Conservation (phyloP, 2,797 vertebrate genomes). For the Chelidonichthys spinosus region DNA sequence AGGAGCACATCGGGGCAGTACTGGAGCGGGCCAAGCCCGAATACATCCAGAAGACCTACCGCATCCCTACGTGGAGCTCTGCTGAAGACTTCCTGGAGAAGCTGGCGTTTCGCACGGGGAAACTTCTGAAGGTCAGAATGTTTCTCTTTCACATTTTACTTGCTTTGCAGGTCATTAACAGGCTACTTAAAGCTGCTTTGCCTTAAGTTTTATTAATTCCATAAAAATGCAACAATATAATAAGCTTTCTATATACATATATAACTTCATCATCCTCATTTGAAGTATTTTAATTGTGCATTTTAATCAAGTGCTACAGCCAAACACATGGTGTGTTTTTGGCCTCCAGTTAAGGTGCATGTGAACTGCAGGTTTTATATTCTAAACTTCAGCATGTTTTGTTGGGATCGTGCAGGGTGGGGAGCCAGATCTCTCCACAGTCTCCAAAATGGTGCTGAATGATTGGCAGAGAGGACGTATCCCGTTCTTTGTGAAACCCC, state of each 20-base stretch:
- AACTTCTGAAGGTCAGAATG: slow-evolving; percentile 91
- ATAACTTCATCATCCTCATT: too few species aligned
- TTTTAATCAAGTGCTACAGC: slow-evolving; percentile 21
- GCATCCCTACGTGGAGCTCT: slow-evolving; percentile 90
- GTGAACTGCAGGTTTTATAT: not conserved
- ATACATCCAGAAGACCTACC: slow-evolving; percentile 96
- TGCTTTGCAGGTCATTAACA: not conserved
- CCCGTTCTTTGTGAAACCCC: slow-evolving; percentile 97
- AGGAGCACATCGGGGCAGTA: slow-evolving; percentile 93
- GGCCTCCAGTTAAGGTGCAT: not conserved
- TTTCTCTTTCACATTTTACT: slow-evolving; percentile 18
- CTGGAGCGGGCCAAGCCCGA: slow-evolving; percentile 95
- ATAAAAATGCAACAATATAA: not conserved
- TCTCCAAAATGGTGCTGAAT: slow-evolving; percentile 98
- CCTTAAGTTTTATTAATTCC: not conserved
- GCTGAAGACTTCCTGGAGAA: slow-evolving; percentile 96
- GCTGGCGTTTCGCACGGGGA: slow-evolving; percentile 92
- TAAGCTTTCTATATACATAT: too few species aligned
- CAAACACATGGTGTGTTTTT: not conserved
- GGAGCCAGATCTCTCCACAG: slow-evolving; percentile 93
- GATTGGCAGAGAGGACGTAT: slow-evolving; percentile 99
- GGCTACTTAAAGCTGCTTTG: not conserved
- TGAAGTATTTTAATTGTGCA: not conserved
- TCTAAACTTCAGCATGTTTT: slow-evolving; percentile 11
- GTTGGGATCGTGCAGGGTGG: slow-evolving; percentile 86